Conservation (phyloP, 2,113 vertebrate genomes). For the Machaerirhynchus nigripectus region DNA sequence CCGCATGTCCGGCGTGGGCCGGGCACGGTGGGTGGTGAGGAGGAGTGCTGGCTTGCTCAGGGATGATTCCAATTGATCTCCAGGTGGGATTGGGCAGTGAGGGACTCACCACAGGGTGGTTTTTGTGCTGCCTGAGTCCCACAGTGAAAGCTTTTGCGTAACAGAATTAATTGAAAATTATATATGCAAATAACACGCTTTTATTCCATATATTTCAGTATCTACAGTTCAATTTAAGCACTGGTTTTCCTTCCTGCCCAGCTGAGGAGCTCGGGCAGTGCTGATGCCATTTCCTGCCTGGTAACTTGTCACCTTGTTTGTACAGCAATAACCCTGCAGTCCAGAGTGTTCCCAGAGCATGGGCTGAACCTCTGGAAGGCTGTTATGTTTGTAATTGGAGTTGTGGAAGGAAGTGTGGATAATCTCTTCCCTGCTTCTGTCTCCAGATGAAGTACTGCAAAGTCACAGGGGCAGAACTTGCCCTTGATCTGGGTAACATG, state of each 20-base stretch:
- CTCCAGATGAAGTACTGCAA: background rate
- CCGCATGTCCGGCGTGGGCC: fast-evolving
- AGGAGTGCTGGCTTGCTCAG: background rate
- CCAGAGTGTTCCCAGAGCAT: background rate
- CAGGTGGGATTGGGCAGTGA: background rate
- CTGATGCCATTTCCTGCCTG: background rate
- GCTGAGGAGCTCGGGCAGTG: background rate
- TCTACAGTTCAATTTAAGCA: background rate
- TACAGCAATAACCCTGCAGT: conserved; percentile 20
- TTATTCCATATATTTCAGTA: background rate
- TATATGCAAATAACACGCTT: background rate
- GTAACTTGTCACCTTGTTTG: background rate
- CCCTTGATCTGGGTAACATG: background rate
- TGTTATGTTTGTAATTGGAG: background rate
- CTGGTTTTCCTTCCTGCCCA: background rate
- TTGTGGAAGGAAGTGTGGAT: background rate
- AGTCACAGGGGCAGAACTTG: background rate
- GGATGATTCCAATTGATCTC: background rate
- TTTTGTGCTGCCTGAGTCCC: background rate
- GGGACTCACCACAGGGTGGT: background rate
- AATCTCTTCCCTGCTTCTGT: background rate
- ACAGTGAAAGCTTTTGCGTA: background rate
- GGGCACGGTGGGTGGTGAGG: background rate
- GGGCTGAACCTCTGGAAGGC: background rate
- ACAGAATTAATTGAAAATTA: background rate